These are phyloP conservation scores for Sthenelais limicola DNA, from an alignment of 2,888 invertebrate genomes.

Conservation along the genomic window DNA sequence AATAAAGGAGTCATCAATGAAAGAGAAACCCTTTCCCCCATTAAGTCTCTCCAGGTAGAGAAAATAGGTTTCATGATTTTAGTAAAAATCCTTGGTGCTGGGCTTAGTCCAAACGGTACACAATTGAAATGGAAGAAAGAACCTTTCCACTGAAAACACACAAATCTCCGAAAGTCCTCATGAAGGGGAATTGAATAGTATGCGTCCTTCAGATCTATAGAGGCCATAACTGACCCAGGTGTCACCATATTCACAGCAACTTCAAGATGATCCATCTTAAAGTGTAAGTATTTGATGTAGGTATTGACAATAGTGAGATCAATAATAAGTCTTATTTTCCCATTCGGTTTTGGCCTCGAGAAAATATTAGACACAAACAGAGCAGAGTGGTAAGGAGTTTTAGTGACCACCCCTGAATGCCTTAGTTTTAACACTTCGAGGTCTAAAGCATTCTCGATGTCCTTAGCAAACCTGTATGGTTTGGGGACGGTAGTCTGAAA, in stretches of 20 bases:
- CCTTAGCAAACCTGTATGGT: too few species aligned
- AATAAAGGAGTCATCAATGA: slow-evolving; percentile 52
- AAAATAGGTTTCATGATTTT: slow-evolving; percentile 52
- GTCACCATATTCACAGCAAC: neutral
- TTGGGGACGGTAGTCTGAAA: too few species aligned
- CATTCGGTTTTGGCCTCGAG: slow-evolving; percentile 2
- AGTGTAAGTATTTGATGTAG: neutral
- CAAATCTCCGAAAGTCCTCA: slow-evolving; percentile 37
- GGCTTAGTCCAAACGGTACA: slow-evolving; percentile 49
- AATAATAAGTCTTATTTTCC: neutral
- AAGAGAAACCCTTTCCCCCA: slow-evolving; percentile 42
- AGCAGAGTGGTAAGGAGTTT: too few species aligned
- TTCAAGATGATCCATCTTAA: slow-evolving; percentile 6
- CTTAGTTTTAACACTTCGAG: too few species aligned
- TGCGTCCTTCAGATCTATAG: slow-evolving; percentile 32
- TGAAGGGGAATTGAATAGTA: slow-evolving; percentile 48
- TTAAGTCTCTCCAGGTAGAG: slow-evolving; percentile 42
- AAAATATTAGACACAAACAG: too few species aligned
- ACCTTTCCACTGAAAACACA: slow-evolving; percentile 49
- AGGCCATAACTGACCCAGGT: neutral
- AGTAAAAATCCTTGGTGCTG: slow-evolving; percentile 50
- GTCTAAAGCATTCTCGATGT: too few species aligned
- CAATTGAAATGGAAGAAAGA: slow-evolving; percentile 43
- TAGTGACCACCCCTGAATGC: too few species aligned
- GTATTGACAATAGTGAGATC: too few species aligned